These are phyloP conservation scores for Lacerta viridis DNA, from an alignment of 2,797 vertebrate genomes.

Conservation along the genomic window DNA sequence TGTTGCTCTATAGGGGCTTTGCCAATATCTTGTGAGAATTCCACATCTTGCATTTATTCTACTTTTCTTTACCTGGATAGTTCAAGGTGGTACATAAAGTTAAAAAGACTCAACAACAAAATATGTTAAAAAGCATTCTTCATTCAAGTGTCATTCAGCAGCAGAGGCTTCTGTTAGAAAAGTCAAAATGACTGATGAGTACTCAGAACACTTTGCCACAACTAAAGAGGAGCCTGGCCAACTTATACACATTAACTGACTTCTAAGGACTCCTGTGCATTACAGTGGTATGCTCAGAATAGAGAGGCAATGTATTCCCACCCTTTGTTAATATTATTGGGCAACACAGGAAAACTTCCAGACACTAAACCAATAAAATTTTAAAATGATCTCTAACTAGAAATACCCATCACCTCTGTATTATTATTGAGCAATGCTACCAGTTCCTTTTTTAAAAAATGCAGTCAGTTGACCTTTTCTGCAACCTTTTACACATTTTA, in stretches of 20 bases:
- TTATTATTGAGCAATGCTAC: not conserved
- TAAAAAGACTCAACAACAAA: not conserved
- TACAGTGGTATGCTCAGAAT: not conserved
- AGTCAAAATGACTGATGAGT: not conserved
- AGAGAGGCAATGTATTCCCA: not conserved
- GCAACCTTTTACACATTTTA: conserved; percentile 17
- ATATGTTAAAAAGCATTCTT: not conserved
- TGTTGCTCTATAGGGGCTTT: too few relatives aligned
- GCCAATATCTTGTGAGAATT: too few relatives aligned
- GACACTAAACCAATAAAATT: not conserved
- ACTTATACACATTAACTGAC: not conserved
- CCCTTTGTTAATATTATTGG: not conserved
- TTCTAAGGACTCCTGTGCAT: not conserved
- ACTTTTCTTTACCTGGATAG: not conserved
- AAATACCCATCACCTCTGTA: not conserved
- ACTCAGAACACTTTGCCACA: not conserved
- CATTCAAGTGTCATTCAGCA: not conserved
- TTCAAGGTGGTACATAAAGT: not conserved
- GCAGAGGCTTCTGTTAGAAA: not conserved
- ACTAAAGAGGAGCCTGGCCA: not conserved
- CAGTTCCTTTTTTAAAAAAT: conserved; percentile 29
- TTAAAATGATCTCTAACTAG: not conserved
- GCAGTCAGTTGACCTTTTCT: not conserved
- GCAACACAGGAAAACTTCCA: not conserved
- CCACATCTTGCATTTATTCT: not conserved